Evolutionary conservation across 2,797 vertebrate species (phyloP), one percentile per base, ranked within the genome.

Genomic region (Periparus ater): DNA sequence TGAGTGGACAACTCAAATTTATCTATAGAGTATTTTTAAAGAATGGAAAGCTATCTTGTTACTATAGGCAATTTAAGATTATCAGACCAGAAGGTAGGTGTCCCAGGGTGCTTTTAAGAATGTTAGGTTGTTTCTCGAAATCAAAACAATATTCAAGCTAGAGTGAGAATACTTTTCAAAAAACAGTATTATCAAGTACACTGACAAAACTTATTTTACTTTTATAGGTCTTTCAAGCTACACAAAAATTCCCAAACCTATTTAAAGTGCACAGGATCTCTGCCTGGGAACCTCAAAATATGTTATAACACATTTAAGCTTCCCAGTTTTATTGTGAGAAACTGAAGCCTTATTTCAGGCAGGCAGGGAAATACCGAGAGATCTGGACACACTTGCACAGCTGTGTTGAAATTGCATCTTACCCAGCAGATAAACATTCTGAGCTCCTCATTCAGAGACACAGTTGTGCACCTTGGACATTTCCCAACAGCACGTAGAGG

Each of bases 381-480:
- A 88, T 86, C 73, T 72, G 95, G 82, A 88, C 88, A 75, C 66
- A 70, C 76, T 78, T 84, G 47, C 93, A 91, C 93, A 94, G 93
- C 96, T 96, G 89, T 90, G 93, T 86, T 94, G 91, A 93, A 91
- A 89, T 9, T 77, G 70, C 85, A 78, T 93, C 82, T 93, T 70
- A 90, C 90, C 36, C 62, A 91, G 68, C 50, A 85, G 89, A 93
- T 88, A 94, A 96, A 93, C 72, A 95, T 51, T 91, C 81, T 60
- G 78, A 96, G 81, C 47, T 72, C 66, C 70, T 72, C 73, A 38
- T 75, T 91, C 88, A 60, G 53, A 65, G 88, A 36, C 79, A 92
- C 65, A 88, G 66, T 90, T 84, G 81, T 92, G 89, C 75, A 90
- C 66, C 73, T 84, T 95, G 94, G 94, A 94, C 76, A 42, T 38